Percentiles rank a stretch among this genome's conserved stretches.
These are phyloP conservation scores for Carcinoscorpius rotundicauda DNA, from an alignment of 1,140 invertebrate genomes.

Conservation along the genomic window DNA sequence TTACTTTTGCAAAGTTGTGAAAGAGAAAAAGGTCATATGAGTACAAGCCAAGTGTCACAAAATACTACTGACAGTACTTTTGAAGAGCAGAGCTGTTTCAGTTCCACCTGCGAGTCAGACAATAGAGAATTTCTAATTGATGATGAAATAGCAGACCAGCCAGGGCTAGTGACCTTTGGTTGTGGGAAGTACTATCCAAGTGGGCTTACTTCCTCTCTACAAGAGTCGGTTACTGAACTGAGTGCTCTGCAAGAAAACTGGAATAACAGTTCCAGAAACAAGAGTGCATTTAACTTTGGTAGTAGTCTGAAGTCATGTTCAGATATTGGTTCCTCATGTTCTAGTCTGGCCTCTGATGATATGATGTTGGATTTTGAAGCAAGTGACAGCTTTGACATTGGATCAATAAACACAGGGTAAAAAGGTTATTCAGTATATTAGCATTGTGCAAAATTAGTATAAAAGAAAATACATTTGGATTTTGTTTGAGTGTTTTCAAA, in stretches of 20 bases:
- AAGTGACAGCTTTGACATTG: too few species aligned
- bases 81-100: background rate
- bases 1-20: too few species aligned
- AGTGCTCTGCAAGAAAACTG: slow-evolving; percentile 9
- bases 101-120: slow-evolving; percentile 29
- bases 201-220: slow-evolving; percentile 11
- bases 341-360: slow-evolving; percentile 30
- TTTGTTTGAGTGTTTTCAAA: too few species aligned
- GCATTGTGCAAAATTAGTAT: too few species aligned
- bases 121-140: slow-evolving; percentile 64
- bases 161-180: slow-evolving; percentile 53
- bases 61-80: too few species aligned
- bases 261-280: too few species aligned
- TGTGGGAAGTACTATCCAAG: slow-evolving; percentile 10
- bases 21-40: too few species aligned
- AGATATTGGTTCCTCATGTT: slow-evolving; percentile 25
- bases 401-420: too few species aligned
- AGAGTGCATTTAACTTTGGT: too few species aligned
- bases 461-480: too few species aligned
- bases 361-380: slow-evolving; percentile 29
- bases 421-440: too few species aligned
- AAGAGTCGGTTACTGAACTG: slow-evolving; percentile 13
- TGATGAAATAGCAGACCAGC: slow-evolving; percentile 82
- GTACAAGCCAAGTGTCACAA: too few species aligned
- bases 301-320: slow-evolving; percentile 7